A percentile compares a stretch with the other conserved stretches of the same genome.
phyloP scores from a whole-genome alignment of 2,797 vertebrate genomes.

The Eidolon dupreanum region DNA sequence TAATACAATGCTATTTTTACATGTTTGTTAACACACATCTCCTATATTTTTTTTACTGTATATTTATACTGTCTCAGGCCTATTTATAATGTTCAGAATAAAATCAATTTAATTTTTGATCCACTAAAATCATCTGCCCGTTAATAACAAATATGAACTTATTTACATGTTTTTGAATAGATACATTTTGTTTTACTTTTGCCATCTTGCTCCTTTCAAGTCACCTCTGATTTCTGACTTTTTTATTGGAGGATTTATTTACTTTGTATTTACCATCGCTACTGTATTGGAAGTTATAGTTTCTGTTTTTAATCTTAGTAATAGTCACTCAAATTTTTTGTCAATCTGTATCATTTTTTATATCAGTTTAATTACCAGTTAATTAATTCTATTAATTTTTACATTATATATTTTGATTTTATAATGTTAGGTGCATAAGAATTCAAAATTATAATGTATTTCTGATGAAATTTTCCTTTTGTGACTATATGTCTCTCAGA shows the following conservation, averaged over 20 bases:
- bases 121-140: not conserved
- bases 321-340: not conserved
- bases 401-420: not conserved
- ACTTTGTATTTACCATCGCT: not conserved
- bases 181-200: not conserved
- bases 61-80: not conserved
- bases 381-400: not conserved
- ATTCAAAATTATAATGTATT: not conserved
- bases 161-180: not conserved
- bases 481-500: not conserved
- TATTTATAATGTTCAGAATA: not conserved
- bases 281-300: not conserved
- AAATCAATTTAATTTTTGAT: not conserved
- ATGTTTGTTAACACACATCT: not conserved
- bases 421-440: not conserved
- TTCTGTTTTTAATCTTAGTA: not conserved
- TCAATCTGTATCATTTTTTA: not conserved
- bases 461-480: not conserved
- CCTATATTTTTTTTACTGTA: not conserved
- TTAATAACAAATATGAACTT: not conserved
- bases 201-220: not conserved
- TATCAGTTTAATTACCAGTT: not conserved
- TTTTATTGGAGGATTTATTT: not conserved
- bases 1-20: not conserved
- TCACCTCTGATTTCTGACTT: not conserved